A percentile compares a stretch with the other conserved stretches of the same genome.
Conservation (phyloP, 2,797 vertebrate genomes). For the Lateolabrax maculatus region DNA sequence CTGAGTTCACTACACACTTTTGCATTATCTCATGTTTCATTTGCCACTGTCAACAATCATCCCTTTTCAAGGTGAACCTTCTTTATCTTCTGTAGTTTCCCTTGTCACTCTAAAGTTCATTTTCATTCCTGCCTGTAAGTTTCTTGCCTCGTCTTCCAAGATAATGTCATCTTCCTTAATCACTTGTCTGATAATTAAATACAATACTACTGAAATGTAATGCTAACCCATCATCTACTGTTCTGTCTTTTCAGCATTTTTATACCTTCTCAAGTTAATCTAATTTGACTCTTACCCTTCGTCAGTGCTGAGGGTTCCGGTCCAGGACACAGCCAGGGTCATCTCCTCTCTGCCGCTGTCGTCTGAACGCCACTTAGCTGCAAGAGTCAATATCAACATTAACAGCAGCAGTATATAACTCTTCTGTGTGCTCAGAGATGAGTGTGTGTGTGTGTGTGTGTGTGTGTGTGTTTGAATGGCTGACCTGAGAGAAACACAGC, state of each 20-base stretch:
- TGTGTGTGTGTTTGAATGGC: slow-evolving; percentile 41
- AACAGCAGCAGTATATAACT: neutral
- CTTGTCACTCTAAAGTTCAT: neutral
- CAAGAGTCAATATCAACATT: neutral
- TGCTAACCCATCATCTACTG: neutral
- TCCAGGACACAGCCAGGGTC: slow-evolving; percentile 95
- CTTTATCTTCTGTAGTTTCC: neutral
- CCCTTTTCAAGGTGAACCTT: neutral
- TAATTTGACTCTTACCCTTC: slow-evolving; percentile 88
- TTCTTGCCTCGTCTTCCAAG: neutral
- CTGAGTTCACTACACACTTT: neutral
- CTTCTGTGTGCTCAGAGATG: neutral
- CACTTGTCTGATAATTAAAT: too few relatives aligned
- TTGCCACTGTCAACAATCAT: neutral
- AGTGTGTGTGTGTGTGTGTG: neutral
- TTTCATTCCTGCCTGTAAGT: neutral
- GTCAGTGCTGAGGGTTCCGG: slow-evolving; percentile 90
- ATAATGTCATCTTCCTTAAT: neutral
- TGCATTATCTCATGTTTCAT: neutral
- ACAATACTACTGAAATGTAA: neutral
- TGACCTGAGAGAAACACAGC: slow-evolving; percentile 95
- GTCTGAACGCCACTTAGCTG: slow-evolving; percentile 94
- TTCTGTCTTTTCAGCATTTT: neutral
- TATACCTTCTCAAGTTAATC: neutral
- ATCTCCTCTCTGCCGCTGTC: slow-evolving; percentile 94